Evolutionary conservation across 1,140 invertebrate genomes (phyloP), one percentile per base, ranked within the genome.

Genomic region (Stenopsyche tienmushanensis): DNA sequence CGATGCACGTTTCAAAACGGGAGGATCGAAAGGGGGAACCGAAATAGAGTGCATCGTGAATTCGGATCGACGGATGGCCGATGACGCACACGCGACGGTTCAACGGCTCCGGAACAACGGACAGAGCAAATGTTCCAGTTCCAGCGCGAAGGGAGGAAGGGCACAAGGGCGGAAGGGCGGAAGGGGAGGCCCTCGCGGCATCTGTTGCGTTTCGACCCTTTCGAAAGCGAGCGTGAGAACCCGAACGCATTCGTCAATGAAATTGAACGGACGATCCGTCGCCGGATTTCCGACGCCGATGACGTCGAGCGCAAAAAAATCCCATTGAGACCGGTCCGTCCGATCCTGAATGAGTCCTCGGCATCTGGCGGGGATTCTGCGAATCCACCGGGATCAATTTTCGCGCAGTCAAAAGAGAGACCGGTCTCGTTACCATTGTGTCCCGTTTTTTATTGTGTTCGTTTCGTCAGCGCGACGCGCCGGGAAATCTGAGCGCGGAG

Each of bases 71-170:
- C 42, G 57, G 57, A 60, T 44, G 57, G n/a, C n/a, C 41, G 3
- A 25, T 60, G 57, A 60, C 57, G 57, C 57, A 60, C 24, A 60
- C 57, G 42, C 57, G 47, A 60, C 57, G 57, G 57, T 60, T 60
- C 57, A 60, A 60, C 57, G 44, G 57, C n/a, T 54, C 18, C 15
- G 24, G 21, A 34, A 54, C 44, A 60, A 60, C 57, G 57, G 57
- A 60, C 24, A 60, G 41, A 49, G 57, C 57, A 60, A 60, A 60
- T 60, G 57, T 60, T 60, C 57, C 57, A 60, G 57, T 45, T 60
- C 24, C 7, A 54, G 44, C 17, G 52, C 17, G 29, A 60, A 49
- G 29, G 44, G 44, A 26, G 21, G 54, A 24, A 10, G 29, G 21
- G 1, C 54, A 41, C 54, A 9, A n/a, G n/a, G n/a, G n/a, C n/a